Percentiles rank a stretch among this genome's conserved stretches.
Conservation (phyloP, 2,888 invertebrate species). For the Junonia oenone region DNA sequence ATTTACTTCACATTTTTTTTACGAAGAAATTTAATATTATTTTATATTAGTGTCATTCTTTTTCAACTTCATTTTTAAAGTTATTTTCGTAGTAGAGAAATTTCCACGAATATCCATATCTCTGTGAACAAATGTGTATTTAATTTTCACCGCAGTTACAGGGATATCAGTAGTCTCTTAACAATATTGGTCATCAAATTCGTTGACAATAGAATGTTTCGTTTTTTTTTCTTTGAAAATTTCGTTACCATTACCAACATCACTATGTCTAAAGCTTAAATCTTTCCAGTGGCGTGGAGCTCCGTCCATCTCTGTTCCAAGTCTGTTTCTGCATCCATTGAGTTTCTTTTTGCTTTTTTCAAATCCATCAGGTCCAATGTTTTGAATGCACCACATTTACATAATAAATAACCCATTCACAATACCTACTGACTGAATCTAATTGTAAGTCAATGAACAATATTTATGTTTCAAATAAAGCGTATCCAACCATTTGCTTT, state of each 20-base stretch:
- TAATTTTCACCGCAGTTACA: no score
- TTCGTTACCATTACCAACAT: neutral
- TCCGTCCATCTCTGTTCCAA: neutral
- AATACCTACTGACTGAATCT: no score
- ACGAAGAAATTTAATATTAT: no score
- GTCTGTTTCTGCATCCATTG: neutral
- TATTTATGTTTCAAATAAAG: neutral
- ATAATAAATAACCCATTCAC: conserved; percentile 2
- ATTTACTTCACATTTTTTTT: no score
- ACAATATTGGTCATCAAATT: neutral
- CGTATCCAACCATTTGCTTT: neutral
- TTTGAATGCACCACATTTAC: conserved; percentile 4
- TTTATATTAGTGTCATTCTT: no score
- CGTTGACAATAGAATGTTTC: neutral
- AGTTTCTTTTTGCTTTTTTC: neutral
- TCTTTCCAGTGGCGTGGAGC: neutral
- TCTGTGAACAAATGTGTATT: no score
- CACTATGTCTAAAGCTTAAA: neutral
- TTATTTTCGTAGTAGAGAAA: no score
- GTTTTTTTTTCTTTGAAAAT: neutral
- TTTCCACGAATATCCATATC: no score
- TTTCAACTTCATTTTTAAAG: no score
- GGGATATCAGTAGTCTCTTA: neutral
- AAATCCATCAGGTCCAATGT: neutral
- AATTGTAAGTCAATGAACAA: no score